phyloP scores from a whole-genome alignment of 2,888 invertebrate genomes.

The Mellilla xanthometata region DNA sequence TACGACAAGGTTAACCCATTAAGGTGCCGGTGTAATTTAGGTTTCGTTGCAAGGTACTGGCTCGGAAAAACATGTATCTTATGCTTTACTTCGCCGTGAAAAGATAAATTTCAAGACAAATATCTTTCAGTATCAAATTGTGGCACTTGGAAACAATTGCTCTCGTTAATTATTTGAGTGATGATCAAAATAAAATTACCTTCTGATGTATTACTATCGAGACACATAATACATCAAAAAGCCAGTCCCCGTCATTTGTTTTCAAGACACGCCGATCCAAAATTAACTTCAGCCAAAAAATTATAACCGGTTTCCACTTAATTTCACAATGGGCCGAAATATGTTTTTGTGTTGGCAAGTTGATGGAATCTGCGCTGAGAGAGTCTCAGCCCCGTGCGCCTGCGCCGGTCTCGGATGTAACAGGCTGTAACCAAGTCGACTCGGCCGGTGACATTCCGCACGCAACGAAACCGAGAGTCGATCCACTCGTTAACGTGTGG shows the following conservation, averaged over 20 bases:
- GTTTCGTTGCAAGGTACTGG: slow-evolving; percentile 23
- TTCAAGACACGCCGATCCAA: slow-evolving; percentile 17
- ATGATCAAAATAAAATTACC: too few relatives aligned
- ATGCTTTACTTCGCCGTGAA: too few relatives aligned
- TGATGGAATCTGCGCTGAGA: slow-evolving; percentile 20
- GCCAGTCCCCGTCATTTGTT: neutral
- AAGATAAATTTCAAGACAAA: too few relatives aligned
- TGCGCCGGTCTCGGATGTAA: slow-evolving; percentile 15
- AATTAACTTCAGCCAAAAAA: slow-evolving; percentile 29
- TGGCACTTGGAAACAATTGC: too few relatives aligned
- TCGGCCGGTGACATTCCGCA: slow-evolving; percentile 56
- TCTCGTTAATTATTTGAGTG: too few relatives aligned
- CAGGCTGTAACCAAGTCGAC: slow-evolving; percentile 32
- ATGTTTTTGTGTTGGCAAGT: slow-evolving; percentile 22
- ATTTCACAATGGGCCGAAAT: slow-evolving; percentile 27
- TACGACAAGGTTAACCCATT: slow-evolving; percentile 39
- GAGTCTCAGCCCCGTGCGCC: slow-evolving; percentile 12
- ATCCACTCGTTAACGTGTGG: slow-evolving; percentile 45
- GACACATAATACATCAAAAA: too few relatives aligned
- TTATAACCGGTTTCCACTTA: slow-evolving; percentile 25
- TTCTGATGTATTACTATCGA: too few relatives aligned
- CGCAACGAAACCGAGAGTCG: slow-evolving; percentile 63
- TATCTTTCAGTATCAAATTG: too few relatives aligned
- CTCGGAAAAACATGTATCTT: neutral
- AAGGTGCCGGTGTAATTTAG: slow-evolving; percentile 31